Base-by-base conservation (phyloP, 2,888 invertebrate genomes). In the Thereva unica region DNA sequence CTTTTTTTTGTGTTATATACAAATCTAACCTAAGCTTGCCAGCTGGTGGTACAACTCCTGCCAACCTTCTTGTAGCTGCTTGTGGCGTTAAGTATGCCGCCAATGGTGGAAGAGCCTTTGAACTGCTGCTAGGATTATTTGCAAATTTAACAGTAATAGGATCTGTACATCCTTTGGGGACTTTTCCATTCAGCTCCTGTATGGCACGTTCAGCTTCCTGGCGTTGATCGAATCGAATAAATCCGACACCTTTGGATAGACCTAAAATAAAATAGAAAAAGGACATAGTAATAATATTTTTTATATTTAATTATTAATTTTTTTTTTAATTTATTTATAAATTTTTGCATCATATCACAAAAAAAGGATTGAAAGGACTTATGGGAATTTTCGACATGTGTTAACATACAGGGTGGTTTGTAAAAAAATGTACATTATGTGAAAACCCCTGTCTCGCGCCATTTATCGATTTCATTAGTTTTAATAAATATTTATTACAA, bases 71-170 rank as follows among this genome's bases (percentile, higher is more conserved):
- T 55, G 91, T 87, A 64, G 91, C 87, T 64, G 92, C 90, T 61
- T 90, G 90, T 71, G 91, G 91, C 71, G 94, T 88, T 78, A 92
- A 84, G 81, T 92, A 93, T 69, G 92, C 92, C 61, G 92, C 91
- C 76, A 93, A 86, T 71, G 91, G 91, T 75, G 91, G 89, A 82
- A 91, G 84, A 75, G 90, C 89, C 83, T 91, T 91, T 82, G 92
- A 92, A 83, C 90, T 91, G 84, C 89, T 91, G 85, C 90, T 90
- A 70, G 95, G 95, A 80, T 93, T 94, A 84, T 95, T 95, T 74
- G 95, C 95, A 82, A 95, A 95, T 84, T 95, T 95, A 76, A 95
- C 95, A 72, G 94, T 94, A 78, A 95, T 92, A 68, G 93, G 93
- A 81, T 95, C 95, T 72, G 90, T 86, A 66, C 91, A 91, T 70